phyloP scores from a whole-genome alignment of 2,888 invertebrate species.

The Tigriopus californicus region DNA sequence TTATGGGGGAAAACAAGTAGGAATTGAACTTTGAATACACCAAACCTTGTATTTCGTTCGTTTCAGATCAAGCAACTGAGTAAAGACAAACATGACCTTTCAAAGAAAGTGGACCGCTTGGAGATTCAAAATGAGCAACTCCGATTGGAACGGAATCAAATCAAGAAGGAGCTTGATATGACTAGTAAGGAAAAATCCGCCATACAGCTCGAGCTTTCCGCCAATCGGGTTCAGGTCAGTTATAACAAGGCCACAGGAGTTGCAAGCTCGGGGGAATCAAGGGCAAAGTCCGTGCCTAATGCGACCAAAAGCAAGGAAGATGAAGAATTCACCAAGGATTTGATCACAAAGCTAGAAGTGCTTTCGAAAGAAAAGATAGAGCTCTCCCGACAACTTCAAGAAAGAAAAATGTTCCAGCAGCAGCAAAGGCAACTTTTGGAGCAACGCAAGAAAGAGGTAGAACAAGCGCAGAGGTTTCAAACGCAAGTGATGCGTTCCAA shows the following conservation, averaged over 20 bases:
- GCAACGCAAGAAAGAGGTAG: neutral
- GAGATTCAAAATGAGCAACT: constrained; percentile 4
- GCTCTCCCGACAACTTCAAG: neutral
- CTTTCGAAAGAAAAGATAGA: neutral
- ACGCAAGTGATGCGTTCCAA: neutral
- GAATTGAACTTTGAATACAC: neutral
- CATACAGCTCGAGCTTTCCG: constrained; percentile 2
- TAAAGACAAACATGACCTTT: constrained; percentile 1
- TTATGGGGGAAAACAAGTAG: neutral
- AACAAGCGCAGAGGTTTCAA: neutral
- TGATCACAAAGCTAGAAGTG: neutral
- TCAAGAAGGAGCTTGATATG: neutral
- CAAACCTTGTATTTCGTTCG: neutral
- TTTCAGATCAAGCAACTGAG: constrained; percentile 11
- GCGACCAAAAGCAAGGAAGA: neutral
- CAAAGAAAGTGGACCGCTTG: neutral
- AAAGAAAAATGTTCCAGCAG: neutral
- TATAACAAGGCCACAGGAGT: neutral
- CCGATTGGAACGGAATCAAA: neutral
- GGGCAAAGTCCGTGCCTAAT: neutral
- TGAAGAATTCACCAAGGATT: constrained; percentile 1
- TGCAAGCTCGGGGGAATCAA: neutral
- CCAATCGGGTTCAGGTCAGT: neutral
- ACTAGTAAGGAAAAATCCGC: neutral
- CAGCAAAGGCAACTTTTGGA: neutral